phyloP scores from a whole-genome alignment of 2,888 invertebrate species.

The Elegia similella region DNA sequence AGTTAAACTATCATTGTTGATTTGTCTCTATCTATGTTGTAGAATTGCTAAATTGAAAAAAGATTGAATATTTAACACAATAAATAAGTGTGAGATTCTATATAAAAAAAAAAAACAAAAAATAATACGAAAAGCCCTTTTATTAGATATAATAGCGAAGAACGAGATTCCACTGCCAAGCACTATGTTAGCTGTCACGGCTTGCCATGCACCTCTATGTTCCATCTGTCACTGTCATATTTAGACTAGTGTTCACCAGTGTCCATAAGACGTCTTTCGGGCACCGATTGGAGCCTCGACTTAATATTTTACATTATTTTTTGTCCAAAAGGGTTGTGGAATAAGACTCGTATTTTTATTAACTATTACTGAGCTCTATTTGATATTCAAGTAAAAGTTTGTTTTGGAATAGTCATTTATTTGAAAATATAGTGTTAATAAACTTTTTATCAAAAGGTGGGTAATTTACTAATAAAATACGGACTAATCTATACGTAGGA shows the following conservation, averaged over 20 bases:
- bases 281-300: slow-evolving; percentile 25
- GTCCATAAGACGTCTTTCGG: slow-evolving; percentile 15
- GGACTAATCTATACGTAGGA: no score
- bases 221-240: slow-evolving; percentile 32
- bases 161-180: slow-evolving; percentile 35
- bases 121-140: slow-evolving; percentile 19
- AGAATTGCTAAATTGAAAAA: no score
- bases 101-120: not conserved
- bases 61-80: not conserved
- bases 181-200: slow-evolving; percentile 47
- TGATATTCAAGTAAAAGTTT: not conserved
- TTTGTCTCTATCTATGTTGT: no score
- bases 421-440: not conserved
- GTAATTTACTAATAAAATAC: no score
- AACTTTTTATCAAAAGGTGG: not conserved
- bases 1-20: no score
- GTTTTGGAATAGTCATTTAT: slow-evolving; percentile 9
- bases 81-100: not conserved
- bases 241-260: slow-evolving; percentile 1
- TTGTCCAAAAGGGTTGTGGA: slow-evolving; percentile 74
- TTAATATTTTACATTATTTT: slow-evolving; percentile 19
- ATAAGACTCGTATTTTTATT: slow-evolving; percentile 52
- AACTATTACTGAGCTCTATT: slow-evolving; percentile 16
- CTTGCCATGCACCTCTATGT: slow-evolving; percentile 45
- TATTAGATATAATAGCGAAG: slow-evolving; percentile 17